phyloP scores from a whole-genome alignment of 2,113 vertebrate species.

The Camelus dromedarius region DNA sequence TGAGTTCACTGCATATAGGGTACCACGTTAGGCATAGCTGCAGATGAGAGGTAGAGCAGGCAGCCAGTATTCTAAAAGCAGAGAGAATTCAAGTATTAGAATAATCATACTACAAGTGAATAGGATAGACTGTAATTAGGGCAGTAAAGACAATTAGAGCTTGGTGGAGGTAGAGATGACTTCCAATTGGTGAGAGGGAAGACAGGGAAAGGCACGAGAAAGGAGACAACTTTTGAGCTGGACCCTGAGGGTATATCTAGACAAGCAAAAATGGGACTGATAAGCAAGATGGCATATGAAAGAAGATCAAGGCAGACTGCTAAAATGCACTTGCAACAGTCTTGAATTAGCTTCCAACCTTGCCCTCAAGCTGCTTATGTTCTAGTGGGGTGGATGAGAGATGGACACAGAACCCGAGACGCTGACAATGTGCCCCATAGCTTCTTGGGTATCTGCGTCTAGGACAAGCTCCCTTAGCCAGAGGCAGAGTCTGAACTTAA shows the following conservation, averaged over 20 bases:
- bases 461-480: not conserved
- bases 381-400: not conserved
- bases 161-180: not conserved
- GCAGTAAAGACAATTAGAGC: not conserved
- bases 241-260: not conserved
- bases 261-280: not conserved
- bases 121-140: not conserved
- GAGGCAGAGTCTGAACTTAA: not conserved
- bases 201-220: not conserved
- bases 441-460: not conserved
- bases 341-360: not conserved
- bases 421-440: rapidly evolving
- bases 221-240: not conserved
- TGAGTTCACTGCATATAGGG: too few species aligned
- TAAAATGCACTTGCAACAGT: not conserved
- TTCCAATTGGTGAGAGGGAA: not conserved
- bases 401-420: not conserved
- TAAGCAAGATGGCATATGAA: not conserved
- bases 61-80: not conserved
- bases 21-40: not conserved
- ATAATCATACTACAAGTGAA: not conserved
- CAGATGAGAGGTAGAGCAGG: not conserved
- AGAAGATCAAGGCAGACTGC: not conserved
- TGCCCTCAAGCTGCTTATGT: not conserved
- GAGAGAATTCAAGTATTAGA: not conserved